Conservation (phyloP, 2,113 vertebrate species). For the Aegithalos caudatus region DNA sequence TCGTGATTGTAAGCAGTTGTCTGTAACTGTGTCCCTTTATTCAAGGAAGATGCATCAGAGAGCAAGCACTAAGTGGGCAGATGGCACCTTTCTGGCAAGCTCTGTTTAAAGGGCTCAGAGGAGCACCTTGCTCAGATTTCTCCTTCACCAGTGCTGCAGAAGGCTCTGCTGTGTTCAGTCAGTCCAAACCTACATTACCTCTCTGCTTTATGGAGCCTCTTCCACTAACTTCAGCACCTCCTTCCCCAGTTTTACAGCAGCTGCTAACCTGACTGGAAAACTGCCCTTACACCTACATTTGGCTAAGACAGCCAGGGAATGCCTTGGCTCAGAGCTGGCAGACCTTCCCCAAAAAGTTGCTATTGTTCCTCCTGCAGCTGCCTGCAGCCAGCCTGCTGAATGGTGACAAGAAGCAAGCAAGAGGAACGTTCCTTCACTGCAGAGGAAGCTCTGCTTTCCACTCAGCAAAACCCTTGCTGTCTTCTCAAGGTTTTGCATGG, state of each 20-base stretch:
- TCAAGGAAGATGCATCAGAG: background rate
- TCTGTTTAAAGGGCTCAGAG: background rate
- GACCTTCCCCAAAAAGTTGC: background rate
- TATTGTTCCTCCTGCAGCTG: background rate
- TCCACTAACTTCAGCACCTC: background rate
- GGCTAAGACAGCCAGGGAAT: background rate
- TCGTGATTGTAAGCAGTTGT: background rate
- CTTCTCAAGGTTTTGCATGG: background rate
- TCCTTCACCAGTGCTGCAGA: fast-evolving
- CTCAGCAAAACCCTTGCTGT: background rate
- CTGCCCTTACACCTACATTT: fast-evolving
- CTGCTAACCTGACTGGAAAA: background rate
- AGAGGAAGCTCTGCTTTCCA: background rate
- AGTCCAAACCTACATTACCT: background rate
- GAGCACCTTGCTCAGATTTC: background rate
- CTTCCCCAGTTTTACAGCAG: background rate
- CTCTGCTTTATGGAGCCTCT: background rate
- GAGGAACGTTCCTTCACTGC: background rate
- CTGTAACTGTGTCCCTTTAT: background rate
- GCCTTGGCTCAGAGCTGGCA: background rate
- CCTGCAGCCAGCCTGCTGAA: background rate
- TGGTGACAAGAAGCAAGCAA: background rate
- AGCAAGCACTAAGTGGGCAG: background rate
- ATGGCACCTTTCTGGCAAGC: background rate
- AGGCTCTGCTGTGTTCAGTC: background rate